Conservation (phyloP, 2,888 invertebrate species). For the Calliopum simillimum region DNA sequence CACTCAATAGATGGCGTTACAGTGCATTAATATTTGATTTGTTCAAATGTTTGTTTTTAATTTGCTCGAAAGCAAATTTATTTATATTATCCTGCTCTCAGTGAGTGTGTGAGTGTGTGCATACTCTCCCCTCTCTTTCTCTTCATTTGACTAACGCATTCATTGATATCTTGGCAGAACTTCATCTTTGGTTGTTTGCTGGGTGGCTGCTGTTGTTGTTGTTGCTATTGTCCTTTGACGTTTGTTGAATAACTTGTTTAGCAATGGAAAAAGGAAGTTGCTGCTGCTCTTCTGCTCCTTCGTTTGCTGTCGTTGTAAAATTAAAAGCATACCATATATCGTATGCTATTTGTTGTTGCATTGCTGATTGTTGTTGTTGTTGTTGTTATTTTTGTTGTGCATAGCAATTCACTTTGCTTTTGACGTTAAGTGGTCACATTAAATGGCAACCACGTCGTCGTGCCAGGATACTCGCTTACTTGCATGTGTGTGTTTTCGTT, state of each 20-base stretch:
- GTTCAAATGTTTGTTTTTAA: conserved; percentile 46
- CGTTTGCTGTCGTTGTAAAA: not conserved
- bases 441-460: conserved; percentile 28
- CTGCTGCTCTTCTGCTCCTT: not conserved
- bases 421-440: conserved; percentile 36
- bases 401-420: conserved; percentile 24
- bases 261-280: not conserved
- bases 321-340: not conserved
- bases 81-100: conserved; percentile 32
- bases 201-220: too few species aligned
- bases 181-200: not conserved
- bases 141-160: not conserved
- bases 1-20: conserved; percentile 45
- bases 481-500: not conserved
- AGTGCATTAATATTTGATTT: conserved; percentile 60
- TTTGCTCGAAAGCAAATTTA: conserved; percentile 43
- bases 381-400: conserved; percentile 10
- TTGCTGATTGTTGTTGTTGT: not conserved
- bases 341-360: not conserved
- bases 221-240: not conserved
- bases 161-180: not conserved
- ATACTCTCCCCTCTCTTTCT: not conserved
- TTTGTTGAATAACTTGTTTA: conserved; percentile 15
- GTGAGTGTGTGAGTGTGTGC: too few species aligned
- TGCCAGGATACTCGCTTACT: not conserved